Percentiles rank a stretch among this genome's conserved stretches.
phyloP scores from a whole-genome alignment of 2,888 invertebrate species.

The Pyrrhosoma nymphula region DNA sequence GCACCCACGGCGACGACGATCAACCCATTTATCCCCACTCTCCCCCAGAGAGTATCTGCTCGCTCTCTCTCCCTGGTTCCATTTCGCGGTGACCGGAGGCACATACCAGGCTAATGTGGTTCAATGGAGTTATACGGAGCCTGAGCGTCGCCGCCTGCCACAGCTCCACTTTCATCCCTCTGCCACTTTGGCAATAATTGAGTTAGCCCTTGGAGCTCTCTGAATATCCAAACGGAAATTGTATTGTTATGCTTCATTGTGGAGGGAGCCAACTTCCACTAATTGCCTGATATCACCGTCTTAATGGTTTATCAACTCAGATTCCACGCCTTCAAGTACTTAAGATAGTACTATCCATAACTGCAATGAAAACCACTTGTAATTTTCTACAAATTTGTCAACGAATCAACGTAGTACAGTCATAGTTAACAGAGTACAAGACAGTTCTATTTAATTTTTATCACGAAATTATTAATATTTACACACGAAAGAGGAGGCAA shows the following conservation, averaged over 20 bases:
- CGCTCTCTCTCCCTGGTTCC: neutral
- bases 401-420: too few species aligned
- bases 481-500: too few species aligned
- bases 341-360: too few species aligned
- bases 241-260: neutral
- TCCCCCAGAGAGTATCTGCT: neutral
- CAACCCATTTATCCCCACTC: neutral
- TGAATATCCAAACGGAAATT: neutral
- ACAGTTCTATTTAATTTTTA: too few species aligned
- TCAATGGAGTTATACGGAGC: neutral
- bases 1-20: neutral
- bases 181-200: neutral
- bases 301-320: neutral
- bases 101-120: constrained; percentile 2
- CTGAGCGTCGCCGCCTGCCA: neutral
- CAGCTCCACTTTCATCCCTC: constrained; percentile 23
- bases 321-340: too few species aligned
- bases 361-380: too few species aligned
- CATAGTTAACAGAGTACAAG: too few species aligned
- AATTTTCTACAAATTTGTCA: too few species aligned
- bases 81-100: neutral
- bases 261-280: neutral
- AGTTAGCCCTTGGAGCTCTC: neutral
- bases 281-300: neutral
- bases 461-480: too few species aligned